Evolutionary conservation across 2,888 invertebrate genomes (phyloP), one percentile per base, ranked within the genome.

Genomic region (Euphydryas editha): DNA sequence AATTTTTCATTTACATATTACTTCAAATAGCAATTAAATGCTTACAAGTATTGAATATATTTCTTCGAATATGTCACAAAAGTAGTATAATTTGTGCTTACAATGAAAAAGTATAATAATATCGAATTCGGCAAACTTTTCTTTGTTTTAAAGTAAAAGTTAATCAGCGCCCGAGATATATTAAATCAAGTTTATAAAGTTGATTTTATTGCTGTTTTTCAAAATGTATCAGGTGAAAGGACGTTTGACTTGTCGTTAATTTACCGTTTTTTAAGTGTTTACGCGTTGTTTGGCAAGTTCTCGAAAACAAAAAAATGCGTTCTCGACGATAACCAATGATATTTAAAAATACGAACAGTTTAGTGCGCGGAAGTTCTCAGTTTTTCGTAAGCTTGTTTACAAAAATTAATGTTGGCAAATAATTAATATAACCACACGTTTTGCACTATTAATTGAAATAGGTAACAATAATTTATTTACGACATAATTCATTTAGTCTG

Each of bases 251-350:
- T 86, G 82, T 85, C 82, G 74, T 76, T 80, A 84, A 87, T 87
- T 85, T 88, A 89, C 81, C 77, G 77, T 80, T 78, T 76, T 86
- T 87, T 84, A 86, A 88, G 81, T 79, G 85, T 88, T 88, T 83
- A 86, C 83, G 78, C 81, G 82, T 78, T 83, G 82, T 88, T 90
- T 88, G 85, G 86, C 87, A 75, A 80, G 82, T 79, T 84, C 78
- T 76, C 82, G 72, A 82, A 81, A 83, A 73, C 75, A 76, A 72
- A 72, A 65, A 86, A 85, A 83, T 64, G 74, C 73, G 69, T 76
- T 78, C 79, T 74, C 74, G 69, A 73, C 74, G 79, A 79, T 63
- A 62, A 62, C 44, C 59, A 74, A 69, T 72, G 78, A 81, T 81
- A 81, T 85, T 84, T 83, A 80, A 79, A 83, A 81, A 79, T 78